phyloP scores from a whole-genome alignment of 2,113 vertebrate species.

The Hyla sarda region DNA sequence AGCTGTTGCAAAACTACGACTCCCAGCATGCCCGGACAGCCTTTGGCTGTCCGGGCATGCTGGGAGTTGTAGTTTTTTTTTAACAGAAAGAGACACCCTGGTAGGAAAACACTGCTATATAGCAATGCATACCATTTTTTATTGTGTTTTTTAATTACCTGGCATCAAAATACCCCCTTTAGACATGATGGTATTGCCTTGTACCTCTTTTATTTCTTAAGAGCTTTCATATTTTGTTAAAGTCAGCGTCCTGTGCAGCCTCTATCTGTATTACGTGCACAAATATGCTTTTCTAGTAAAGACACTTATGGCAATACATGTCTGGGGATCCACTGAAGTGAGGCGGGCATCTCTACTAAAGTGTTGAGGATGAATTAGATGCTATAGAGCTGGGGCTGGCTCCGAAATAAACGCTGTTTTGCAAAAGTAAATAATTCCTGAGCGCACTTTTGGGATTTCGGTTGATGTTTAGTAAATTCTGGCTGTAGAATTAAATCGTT shows the following conservation, averaged over 20 bases:
- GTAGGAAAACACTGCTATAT: too few relatives aligned
- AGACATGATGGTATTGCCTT: background rate
- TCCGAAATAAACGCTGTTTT: conserved; percentile 4
- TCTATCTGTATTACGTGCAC: conserved; percentile 7
- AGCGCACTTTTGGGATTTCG: conserved; percentile 5
- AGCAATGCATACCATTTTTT: too few relatives aligned
- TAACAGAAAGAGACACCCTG: too few relatives aligned
- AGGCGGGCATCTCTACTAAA: conserved; percentile 6
- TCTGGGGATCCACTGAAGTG: conserved; percentile 22
- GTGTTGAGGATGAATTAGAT: conserved; percentile 10
- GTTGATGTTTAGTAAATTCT: background rate
- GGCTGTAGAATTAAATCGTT: conserved; percentile 9
- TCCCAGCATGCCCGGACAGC: too few relatives aligned
- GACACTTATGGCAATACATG: conserved; percentile 26
- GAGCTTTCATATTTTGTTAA: background rate
- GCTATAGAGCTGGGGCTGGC: background rate
- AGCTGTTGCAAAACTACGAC: too few relatives aligned
- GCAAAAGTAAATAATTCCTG: background rate
- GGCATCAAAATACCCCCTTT: too few relatives aligned
- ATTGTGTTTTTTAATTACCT: too few relatives aligned
- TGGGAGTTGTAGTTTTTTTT: too few relatives aligned
- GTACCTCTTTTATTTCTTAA: background rate
- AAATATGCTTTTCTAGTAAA: conserved; percentile 28
- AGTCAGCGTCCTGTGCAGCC: background rate
- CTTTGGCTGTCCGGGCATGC: too few relatives aligned